Percentiles rank a stretch among this genome's conserved stretches.
Evolutionary conservation across 2,888 invertebrate genomes (phyloP).

Genomic region (Synergus itoensis): DNA sequence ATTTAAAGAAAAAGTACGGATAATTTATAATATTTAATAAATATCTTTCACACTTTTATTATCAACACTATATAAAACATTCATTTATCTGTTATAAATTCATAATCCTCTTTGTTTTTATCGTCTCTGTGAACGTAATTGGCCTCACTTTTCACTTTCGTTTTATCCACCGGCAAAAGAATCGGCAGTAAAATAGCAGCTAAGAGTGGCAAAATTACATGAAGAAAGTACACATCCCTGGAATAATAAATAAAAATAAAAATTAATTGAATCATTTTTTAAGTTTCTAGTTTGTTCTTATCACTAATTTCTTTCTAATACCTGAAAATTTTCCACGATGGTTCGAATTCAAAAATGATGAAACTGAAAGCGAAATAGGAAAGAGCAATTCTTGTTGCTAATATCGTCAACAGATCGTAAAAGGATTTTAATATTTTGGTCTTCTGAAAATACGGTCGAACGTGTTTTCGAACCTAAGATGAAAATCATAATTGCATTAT

Average conservation of each 20-base stretch:
- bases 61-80: background rate
- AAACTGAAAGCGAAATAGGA: conserved; percentile 95
- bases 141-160: background rate
- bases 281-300: conserved; percentile 49
- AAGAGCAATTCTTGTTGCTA: conserved; percentile 90
- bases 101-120: background rate
- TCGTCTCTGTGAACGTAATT: background rate
- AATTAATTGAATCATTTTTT: conserved; percentile 12
- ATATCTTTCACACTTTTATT: background rate
- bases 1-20: too few species aligned
- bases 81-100: background rate
- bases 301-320: conserved; percentile 77
- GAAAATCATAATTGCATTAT: background rate
- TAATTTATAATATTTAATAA: background rate
- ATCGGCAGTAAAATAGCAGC: conserved; percentile 67
- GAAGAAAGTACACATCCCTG: conserved; percentile 73
- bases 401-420: conserved; percentile 91
- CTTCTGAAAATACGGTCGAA: conserved; percentile 88
- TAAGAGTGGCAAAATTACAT: conserved; percentile 69
- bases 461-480: conserved; percentile 86
- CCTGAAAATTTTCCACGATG: conserved; percentile 88
- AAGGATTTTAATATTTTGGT: conserved; percentile 84
- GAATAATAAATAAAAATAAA: conserved; percentile 42
- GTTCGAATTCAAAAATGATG: conserved; percentile 90
- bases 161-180: conserved; percentile 54